Base-by-base conservation (phyloP, 1,140 invertebrate species). In the Danaus plexippus region DNA sequence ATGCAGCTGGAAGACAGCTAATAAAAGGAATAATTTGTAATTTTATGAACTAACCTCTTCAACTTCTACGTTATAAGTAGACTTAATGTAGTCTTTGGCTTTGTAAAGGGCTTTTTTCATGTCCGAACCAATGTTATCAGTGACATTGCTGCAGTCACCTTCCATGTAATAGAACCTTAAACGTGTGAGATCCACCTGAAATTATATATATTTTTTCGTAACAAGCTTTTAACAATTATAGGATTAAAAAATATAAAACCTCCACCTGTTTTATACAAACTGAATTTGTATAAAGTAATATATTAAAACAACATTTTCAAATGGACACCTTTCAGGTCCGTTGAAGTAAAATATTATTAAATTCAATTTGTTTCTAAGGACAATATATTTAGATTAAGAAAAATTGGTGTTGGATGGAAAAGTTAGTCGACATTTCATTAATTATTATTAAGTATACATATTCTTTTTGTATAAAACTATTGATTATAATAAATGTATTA, bases 121-220 rank as follows among this genome's bases (percentile, higher is more conserved):
- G 64, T 96, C 92, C 43, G 85, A 67, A 54, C 91, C 88, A 1
- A 96, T 89, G 9, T 88, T 84, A 32, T 89, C 88, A 15, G 91
- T 87, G 9, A 93, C 75, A 11, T 90, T 88, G 43, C 91, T 89
- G 10, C 90, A 90, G 65, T 94, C 92, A 56, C 93, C 90, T 63
- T 94, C 90, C 89, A 95, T 92, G 65, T 94, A 96, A 77, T 92
- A 96, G 69, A 94, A 91, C 57, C 91, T 92, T 40, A 97, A 73
- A 49, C 92, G 89, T 12, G 87, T 89, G 3, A 95, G 49, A 70
- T 94, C 89, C 8, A 96, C 90, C 91, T 91, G 59, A 4, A 86
- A 85, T 61, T 43, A 54, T 52, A 9, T 8, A 11, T 1, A 40
- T 48, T 7, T 57, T 12, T 13, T 15, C 15, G 15, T 15, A 15